Evolutionary conservation across 1,140 invertebrate genomes (phyloP).

Genomic region (Andricus grossulariae): DNA sequence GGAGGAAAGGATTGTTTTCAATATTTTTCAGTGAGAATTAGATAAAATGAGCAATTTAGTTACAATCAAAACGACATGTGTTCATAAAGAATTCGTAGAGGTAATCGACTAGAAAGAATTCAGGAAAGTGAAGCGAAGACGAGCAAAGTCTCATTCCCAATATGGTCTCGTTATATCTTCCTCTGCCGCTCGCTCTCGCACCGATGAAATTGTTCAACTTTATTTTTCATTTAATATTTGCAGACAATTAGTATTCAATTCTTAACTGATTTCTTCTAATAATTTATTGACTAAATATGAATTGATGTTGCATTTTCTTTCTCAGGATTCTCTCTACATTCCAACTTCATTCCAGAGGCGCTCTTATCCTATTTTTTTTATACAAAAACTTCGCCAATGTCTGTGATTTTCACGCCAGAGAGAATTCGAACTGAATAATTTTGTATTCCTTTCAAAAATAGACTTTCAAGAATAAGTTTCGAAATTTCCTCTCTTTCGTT

Average conservation of each 20-base stretch:
- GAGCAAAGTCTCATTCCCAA: neutral
- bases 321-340: conserved; percentile 29
- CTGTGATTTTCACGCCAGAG: neutral
- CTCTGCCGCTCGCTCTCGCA: conserved; percentile 15
- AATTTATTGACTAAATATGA: no score
- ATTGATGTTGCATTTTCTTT: neutral
- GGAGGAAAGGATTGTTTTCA: neutral
- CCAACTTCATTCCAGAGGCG: conserved; percentile 15
- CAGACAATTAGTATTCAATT: no score
- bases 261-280: no score
- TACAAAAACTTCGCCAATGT: neutral
- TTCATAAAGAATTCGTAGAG: conserved; percentile 13
- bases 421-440: neutral
- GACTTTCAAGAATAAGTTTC: neutral
- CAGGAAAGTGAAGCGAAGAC: neutral
- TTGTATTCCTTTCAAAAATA: neutral
- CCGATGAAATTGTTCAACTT: neutral
- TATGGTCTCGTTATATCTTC: conserved; percentile 2
- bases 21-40: neutral
- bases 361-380: conserved; percentile 1
- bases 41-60: conserved; percentile 2
- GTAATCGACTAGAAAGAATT: conserved; percentile 6
- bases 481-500: conserved; percentile 7
- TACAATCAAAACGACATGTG: conserved; percentile 16
- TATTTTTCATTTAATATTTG: no score